A percentile compares a stretch with the other conserved stretches of the same genome.
Evolutionary conservation across 1,140 invertebrate genomes (phyloP).

Genomic region (Coenobita brevimanus): DNA sequence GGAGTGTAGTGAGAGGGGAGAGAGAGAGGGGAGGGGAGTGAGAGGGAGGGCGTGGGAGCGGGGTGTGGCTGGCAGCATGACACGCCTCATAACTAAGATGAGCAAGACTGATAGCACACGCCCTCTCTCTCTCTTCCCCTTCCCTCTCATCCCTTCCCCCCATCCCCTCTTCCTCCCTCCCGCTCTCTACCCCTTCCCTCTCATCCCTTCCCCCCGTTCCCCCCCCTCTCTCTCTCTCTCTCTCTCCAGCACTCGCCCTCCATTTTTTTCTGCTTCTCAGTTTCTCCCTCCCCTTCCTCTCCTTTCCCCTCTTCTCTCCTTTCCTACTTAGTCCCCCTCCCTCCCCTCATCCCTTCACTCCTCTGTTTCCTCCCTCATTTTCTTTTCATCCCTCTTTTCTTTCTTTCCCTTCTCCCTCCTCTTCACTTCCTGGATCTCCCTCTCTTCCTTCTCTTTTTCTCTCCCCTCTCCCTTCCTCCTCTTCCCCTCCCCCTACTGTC

Average conservation of each 20-base stretch:
- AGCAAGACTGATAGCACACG: too few relatives aligned
- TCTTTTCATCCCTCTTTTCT: too few relatives aligned
- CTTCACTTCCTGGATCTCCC: too few relatives aligned
- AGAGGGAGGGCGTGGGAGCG: background rate
- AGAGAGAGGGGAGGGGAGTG: background rate
- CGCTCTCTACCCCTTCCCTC: background rate
- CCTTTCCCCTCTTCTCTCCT: background rate
- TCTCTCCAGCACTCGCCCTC: background rate
- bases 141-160: background rate
- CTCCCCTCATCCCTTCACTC: too few relatives aligned
- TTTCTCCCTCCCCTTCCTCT: background rate
- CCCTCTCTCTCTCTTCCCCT: too few relatives aligned
- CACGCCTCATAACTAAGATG: too few relatives aligned
- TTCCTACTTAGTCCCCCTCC: too few relatives aligned
- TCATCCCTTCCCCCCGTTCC: background rate
- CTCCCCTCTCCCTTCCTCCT: too few relatives aligned
- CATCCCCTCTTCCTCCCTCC: background rate
- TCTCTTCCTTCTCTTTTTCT: too few relatives aligned
- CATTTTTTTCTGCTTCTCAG: background rate
- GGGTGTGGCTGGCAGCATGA: too few relatives aligned
- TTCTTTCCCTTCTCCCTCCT: too few relatives aligned
- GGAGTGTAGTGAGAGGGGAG: background rate
- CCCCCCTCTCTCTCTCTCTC: constrained; percentile 34
- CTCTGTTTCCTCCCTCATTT: too few relatives aligned
- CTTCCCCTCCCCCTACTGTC: background rate